phyloP scores from a whole-genome alignment of 1,140 invertebrate species.

The Trialeurodes vaporariorum region DNA sequence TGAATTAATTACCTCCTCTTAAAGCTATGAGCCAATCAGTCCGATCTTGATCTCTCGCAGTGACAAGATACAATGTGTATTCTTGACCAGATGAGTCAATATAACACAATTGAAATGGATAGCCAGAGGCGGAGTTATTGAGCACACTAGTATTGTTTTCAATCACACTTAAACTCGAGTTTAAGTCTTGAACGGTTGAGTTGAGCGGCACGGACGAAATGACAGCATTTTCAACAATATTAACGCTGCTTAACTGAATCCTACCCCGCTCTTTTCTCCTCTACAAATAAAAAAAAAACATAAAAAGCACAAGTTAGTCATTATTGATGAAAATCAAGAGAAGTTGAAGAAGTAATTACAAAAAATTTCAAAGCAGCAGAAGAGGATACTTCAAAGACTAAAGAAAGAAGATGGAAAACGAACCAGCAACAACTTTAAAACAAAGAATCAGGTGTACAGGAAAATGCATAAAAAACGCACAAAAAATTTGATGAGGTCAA shows the following conservation, averaged over 20 bases:
- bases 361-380: too few species aligned
- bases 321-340: too few species aligned
- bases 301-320: too few species aligned
- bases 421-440: too few species aligned
- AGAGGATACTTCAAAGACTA: too few species aligned
- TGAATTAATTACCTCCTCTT: constrained; percentile 48
- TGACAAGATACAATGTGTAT: constrained; percentile 65
- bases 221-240: constrained; percentile 56
- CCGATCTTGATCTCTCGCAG: constrained; percentile 53
- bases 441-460: too few species aligned
- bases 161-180: constrained; percentile 6
- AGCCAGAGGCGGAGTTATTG: constrained; percentile 33
- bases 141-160: constrained; percentile 12
- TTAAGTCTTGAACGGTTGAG: constrained; percentile 10
- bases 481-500: too few species aligned
- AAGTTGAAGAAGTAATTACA: too few species aligned
- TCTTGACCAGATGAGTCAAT: constrained; percentile 49
- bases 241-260: constrained; percentile 55
- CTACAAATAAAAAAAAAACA: constrained; percentile 41
- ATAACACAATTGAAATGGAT: constrained; percentile 61
- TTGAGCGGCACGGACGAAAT: constrained; percentile 15
- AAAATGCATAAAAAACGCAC: too few species aligned
- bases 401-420: too few species aligned
- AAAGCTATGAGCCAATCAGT: constrained; percentile 65
- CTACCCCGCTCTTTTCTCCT: constrained; percentile 66